Evolutionary conservation across 1,140 invertebrate genomes (phyloP).

Genomic region (Brachionus rubens): DNA sequence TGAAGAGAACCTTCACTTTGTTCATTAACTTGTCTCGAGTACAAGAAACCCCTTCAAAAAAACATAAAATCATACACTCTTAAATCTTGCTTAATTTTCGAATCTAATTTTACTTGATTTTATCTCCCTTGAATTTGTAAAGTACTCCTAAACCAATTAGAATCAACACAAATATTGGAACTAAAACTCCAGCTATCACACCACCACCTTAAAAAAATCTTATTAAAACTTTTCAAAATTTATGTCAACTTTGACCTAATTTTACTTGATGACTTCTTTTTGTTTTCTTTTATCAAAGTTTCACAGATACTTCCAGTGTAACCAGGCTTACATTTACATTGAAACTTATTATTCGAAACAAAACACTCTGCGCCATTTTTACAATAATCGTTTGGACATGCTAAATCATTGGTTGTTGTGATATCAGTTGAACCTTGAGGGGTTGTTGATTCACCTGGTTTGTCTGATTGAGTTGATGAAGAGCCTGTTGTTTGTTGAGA

Average conservation of each 20-base stretch:
- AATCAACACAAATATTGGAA: slow-evolving; percentile 10
- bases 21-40: slow-evolving; percentile 20
- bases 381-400: slow-evolving; percentile 3
- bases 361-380: slow-evolving; percentile 1
- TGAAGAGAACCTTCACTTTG: not conserved
- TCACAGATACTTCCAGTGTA: slow-evolving; percentile 15
- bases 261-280: slow-evolving; percentile 13
- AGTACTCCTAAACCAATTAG: not conserved
- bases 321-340: not conserved
- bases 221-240: not conserved
- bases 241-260: not conserved
- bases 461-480: not conserved
- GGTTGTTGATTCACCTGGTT: not conserved
- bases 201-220: not conserved
- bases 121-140: not conserved
- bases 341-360: not conserved
- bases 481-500: not conserved
- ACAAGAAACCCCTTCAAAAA: not conserved
- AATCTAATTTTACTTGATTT: not conserved
- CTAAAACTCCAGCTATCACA: not conserved
- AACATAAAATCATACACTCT: not conserved
- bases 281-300: not conserved
- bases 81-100: not conserved
- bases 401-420: not conserved
- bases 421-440: no score